Conservation (phyloP, 2,888 invertebrate genomes). For the Monoplex corrugatus region DNA sequence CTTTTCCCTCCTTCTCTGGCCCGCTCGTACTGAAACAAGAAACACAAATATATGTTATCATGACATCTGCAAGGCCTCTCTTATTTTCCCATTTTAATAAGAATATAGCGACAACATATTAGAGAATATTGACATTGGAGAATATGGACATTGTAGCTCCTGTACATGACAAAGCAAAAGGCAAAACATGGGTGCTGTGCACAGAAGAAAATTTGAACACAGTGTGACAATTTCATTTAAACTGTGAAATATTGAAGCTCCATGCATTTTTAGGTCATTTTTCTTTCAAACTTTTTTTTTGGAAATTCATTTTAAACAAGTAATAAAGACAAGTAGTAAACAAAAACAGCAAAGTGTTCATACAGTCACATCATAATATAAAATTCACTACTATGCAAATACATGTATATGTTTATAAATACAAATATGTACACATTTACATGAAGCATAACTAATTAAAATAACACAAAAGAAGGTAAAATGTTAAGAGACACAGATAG, state of each 20-base stretch:
- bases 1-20: slow-evolving; percentile 60
- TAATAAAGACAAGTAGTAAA: too few species aligned
- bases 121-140: not conserved
- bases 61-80: not conserved
- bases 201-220: not conserved
- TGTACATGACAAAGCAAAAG: not conserved
- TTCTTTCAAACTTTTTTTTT: too few species aligned
- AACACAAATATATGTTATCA: too few species aligned
- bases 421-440: too few species aligned
- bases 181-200: not conserved
- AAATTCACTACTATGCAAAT: not conserved
- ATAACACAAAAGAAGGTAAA: too few species aligned
- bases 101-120: not conserved
- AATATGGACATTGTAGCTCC: not conserved
- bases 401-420: not conserved
- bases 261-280: too few species aligned
- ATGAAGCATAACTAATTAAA: too few species aligned
- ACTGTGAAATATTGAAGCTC: too few species aligned
- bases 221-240: too few species aligned
- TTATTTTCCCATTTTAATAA: not conserved
- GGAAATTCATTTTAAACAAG: too few species aligned
- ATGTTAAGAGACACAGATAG: too few species aligned
- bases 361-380: not conserved
- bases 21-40: slow-evolving; percentile 71
- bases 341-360: not conserved